Conservation (phyloP, 30 jellyfish, hydroid and myxozoan species). For the Aurelia sp. region DNA sequence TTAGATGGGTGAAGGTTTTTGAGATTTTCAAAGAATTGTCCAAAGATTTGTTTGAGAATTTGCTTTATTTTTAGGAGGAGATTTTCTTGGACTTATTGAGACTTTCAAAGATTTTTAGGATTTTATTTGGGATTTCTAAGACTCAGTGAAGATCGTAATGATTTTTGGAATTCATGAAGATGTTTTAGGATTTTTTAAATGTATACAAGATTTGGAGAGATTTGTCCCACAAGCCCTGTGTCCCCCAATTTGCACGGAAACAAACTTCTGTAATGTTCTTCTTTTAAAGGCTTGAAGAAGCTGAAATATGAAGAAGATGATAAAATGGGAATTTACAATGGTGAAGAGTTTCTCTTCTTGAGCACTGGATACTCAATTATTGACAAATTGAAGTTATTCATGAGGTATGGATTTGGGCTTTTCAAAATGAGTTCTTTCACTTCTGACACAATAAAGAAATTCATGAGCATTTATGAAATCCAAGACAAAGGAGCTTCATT, state of each 20-base stretch:
- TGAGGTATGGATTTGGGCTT: constrained; percentile 88
- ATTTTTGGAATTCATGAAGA: no score
- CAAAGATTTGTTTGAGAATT: no score
- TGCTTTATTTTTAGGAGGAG: no score
- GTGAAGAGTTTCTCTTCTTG: constrained; percentile 64
- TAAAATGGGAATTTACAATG: constrained; percentile 83
- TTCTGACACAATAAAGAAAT: constrained; percentile 47
- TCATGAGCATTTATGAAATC: constrained; percentile 57
- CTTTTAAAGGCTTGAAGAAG: constrained; percentile 47
- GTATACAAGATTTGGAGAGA: no score
- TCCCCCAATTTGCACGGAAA: not conserved
- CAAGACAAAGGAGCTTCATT: constrained; percentile 76
- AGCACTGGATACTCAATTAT: constrained; percentile 39
- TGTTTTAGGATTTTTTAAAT: no score
- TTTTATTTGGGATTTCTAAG: no score
- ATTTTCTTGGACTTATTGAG: no score
- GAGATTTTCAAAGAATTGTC: no score
- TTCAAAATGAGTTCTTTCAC: constrained; percentile 53
- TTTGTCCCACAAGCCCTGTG: not conserved
- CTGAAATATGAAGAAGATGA: constrained; percentile 21
- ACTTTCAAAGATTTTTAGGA: no score
- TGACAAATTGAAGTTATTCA: constrained; percentile 59
- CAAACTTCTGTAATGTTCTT: not conserved
- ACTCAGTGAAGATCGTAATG: no score
- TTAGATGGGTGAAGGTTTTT: no score